Evolutionary conservation across 1,140 invertebrate genomes (phyloP).

Genomic region (Eriocheir sinensis): DNA sequence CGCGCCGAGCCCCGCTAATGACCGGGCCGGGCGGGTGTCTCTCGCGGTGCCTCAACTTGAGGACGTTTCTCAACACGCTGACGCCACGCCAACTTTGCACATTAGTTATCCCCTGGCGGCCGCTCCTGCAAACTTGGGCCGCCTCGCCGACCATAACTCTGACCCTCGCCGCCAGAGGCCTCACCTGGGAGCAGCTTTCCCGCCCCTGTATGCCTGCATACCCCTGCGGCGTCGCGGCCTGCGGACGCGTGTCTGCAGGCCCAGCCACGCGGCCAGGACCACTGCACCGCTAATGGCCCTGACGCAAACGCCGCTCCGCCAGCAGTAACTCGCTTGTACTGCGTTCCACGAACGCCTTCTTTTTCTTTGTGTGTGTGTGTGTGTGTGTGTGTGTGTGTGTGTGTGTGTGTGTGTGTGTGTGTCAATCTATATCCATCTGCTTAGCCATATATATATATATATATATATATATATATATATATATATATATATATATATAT

Average conservation of each 20-base stretch:
- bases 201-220: too few species aligned
- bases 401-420: too few species aligned
- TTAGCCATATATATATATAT: too few species aligned
- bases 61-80: conserved; percentile 12
- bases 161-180: background rate
- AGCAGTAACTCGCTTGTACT: too few species aligned
- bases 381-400: too few species aligned
- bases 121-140: conserved; percentile 8
- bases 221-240: too few species aligned
- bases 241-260: too few species aligned
- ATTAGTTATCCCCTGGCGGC: conserved; percentile 12
- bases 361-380: too few species aligned
- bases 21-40: background rate
- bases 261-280: too few species aligned
- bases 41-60: background rate
- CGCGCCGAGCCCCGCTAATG: background rate
- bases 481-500: background rate
- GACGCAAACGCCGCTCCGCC: too few species aligned
- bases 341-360: too few species aligned
- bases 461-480: background rate
- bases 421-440: background rate
- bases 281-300: too few species aligned
- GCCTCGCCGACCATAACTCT: conserved; percentile 11
- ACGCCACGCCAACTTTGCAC: conserved; percentile 19
- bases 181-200: background rate